Conservation (phyloP, 2,113 vertebrate species). For the Syrmaticus mikado region DNA sequence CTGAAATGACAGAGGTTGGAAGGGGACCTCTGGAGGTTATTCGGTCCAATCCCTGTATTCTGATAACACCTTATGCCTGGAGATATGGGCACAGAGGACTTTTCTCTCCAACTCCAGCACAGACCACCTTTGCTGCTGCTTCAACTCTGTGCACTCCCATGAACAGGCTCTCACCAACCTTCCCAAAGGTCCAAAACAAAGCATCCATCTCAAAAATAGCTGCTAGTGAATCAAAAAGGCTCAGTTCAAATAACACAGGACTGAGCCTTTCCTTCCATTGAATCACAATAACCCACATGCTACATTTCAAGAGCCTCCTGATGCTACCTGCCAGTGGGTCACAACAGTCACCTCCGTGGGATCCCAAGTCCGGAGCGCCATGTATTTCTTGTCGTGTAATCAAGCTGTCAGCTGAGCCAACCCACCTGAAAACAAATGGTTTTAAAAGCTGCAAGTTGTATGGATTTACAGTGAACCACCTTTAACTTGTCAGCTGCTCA, state of each 20-base stretch:
- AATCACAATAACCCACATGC: neutral
- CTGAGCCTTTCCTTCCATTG: neutral
- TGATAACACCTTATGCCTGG: neutral
- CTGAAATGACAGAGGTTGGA: neutral
- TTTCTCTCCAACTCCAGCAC: neutral
- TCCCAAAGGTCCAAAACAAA: neutral
- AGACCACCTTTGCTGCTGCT: accelerated
- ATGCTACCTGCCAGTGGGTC: accelerated
- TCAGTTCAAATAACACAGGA: accelerated
- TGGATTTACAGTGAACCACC: neutral
- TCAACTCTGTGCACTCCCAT: neutral
- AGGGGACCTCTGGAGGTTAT: neutral
- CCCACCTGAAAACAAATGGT: neutral
- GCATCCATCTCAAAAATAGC: neutral
- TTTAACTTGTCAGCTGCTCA: neutral
- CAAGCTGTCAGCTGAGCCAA: neutral
- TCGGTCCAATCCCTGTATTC: neutral
- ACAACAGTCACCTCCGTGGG: neutral
- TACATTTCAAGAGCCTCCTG: neutral
- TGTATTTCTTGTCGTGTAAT: neutral
- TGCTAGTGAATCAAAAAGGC: neutral
- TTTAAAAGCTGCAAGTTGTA: neutral
- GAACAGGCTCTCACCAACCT: neutral
- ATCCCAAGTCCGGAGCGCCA: neutral
- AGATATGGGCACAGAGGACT: neutral